These are phyloP conservation scores for Rutpela maculata DNA, from an alignment of 2,888 invertebrate species.

Conservation along the genomic window DNA sequence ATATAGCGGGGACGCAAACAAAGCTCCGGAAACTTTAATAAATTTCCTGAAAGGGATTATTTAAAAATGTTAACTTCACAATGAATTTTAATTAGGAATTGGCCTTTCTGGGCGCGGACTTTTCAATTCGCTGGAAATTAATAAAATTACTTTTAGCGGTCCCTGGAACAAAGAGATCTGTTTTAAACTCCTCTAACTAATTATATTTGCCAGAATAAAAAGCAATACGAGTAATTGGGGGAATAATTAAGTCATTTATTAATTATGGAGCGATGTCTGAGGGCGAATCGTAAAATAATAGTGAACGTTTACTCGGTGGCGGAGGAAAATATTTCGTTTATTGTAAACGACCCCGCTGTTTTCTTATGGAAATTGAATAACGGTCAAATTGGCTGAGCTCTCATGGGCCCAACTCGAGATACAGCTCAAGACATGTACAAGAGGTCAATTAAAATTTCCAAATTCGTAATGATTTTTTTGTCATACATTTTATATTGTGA, in stretches of 20 bases:
- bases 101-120: slow-evolving; percentile 30
- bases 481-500: no score
- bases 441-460: no score
- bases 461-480: no score
- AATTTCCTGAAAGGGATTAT: slow-evolving; percentile 23
- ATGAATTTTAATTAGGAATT: slow-evolving; percentile 38
- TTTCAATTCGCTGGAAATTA: slow-evolving; percentile 51
- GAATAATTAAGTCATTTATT: slow-evolving; percentile 26
- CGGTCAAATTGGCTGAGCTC: no score
- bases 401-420: no score
- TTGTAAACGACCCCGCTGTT: no score
- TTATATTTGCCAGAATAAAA: slow-evolving; percentile 27
- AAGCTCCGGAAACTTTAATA: slow-evolving; percentile 16
- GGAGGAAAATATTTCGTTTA: not conserved
- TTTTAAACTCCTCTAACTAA: slow-evolving; percentile 15
- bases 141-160: slow-evolving; percentile 52
- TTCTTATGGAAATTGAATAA: no score
- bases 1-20: not conserved
- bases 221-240: slow-evolving; percentile 25
- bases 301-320: not conserved
- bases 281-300: slow-evolving; percentile 1
- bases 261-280: slow-evolving; percentile 12
- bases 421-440: no score
- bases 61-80: slow-evolving; percentile 37
- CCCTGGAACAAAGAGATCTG: slow-evolving; percentile 46